Evolutionary conservation across 2,797 vertebrate genomes (phyloP).

Genomic region (Bradypodion ventrale): DNA sequence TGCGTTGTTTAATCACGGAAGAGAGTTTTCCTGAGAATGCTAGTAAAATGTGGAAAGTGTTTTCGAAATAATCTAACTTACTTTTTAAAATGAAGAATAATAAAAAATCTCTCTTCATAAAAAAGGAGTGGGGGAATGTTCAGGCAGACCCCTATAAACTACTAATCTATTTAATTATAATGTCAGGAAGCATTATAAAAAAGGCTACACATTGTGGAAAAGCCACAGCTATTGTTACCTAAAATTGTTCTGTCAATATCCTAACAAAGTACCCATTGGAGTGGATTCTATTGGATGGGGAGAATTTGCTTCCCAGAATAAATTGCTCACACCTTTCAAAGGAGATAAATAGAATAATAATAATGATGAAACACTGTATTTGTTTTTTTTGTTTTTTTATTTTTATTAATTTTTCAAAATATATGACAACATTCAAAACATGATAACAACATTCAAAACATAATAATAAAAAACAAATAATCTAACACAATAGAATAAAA

Average conservation of each 20-base stretch:
- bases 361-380: not conserved
- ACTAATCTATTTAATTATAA: constrained; percentile 29
- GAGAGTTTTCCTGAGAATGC: not conserved
- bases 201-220: constrained; percentile 28
- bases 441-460: too few species aligned
- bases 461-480: too few species aligned
- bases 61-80: not conserved
- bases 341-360: not conserved
- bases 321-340: not conserved
- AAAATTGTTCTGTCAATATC: not conserved
- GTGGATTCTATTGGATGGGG: not conserved
- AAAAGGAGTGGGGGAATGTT: constrained; percentile 46
- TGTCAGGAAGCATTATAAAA: constrained; percentile 34
- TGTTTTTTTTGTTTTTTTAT: too few species aligned
- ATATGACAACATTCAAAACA: too few species aligned
- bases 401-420: too few species aligned
- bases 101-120: constrained; percentile 41
- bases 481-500: too few species aligned
- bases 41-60: constrained; percentile 24
- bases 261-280: too few species aligned
- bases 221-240: not conserved
- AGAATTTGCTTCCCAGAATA: not conserved
- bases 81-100: constrained; percentile 40
- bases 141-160: constrained; percentile 27
- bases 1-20: constrained; percentile 47